Evolutionary conservation across 2,888 invertebrate species (phyloP).

Genomic region (Drosophila multiciliata): DNA sequence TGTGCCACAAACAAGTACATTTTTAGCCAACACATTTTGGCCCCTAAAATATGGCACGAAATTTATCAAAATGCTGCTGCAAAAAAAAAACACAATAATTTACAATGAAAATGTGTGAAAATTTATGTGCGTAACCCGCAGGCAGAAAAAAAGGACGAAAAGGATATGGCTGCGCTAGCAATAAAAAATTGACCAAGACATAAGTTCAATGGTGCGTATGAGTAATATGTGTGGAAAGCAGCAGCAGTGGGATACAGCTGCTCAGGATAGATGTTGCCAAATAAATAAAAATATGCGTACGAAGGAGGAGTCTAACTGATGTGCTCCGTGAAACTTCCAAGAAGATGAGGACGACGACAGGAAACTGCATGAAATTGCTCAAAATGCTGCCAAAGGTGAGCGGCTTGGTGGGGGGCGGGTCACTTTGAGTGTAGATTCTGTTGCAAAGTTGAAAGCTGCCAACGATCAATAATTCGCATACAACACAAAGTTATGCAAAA

Average conservation of each 20-base stretch:
- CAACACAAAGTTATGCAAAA: conserved; percentile 64
- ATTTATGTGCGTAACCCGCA: conserved; percentile 42
- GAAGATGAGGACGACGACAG: conserved; percentile 58
- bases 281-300: conserved; percentile 64
- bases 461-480: conserved; percentile 68
- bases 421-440: conserved; percentile 14
- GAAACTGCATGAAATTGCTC: conserved; percentile 71
- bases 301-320: conserved; percentile 50
- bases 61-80: conserved; percentile 56
- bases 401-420: not conserved
- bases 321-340: conserved; percentile 37
- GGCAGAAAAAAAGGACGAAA: not conserved
- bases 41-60: conserved; percentile 46
- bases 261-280: conserved; percentile 63
- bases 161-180: conserved; percentile 19
- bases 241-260: conserved; percentile 20
- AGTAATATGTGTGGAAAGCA: conserved; percentile 42
- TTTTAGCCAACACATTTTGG: conserved; percentile 24
- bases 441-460: conserved; percentile 67
- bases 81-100: conserved; percentile 61
- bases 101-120: conserved; percentile 71
- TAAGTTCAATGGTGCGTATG: conserved; percentile 72
- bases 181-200: conserved; percentile 73
- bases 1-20: conserved; percentile 23
- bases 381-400: conserved; percentile 15